These are phyloP conservation scores for Apomyelois bistriatella DNA, from an alignment of 2,888 invertebrate genomes.

Conservation along the genomic window DNA sequence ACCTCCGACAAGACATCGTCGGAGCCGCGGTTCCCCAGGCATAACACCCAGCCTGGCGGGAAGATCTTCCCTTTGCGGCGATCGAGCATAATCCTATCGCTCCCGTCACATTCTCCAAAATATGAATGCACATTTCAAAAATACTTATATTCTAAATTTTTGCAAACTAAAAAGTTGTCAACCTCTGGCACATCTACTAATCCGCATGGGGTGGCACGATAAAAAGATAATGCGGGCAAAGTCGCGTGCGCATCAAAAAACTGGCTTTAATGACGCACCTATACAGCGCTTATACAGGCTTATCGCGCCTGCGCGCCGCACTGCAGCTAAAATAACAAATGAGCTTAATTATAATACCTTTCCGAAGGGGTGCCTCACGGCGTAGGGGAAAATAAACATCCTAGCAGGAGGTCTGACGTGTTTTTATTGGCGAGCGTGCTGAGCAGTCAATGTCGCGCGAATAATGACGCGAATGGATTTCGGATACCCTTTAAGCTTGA, in stretches of 20 bases:
- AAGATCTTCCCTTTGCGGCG: no score
- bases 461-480: constrained; percentile 59
- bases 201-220: constrained; percentile 75
- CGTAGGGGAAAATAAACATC: constrained; percentile 57
- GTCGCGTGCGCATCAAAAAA: constrained; percentile 76
- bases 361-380: constrained; percentile 47
- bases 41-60: no score
- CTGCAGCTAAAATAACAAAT: constrained; percentile 60
- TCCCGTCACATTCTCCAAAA: no score
- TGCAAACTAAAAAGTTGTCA: constrained; percentile 29
- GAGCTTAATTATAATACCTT: constrained; percentile 76
- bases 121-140: no score
- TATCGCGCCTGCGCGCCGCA: constrained; percentile 73
- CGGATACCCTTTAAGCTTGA: constrained; percentile 17
- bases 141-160: background rate
- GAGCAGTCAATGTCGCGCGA: constrained; percentile 67
- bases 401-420: constrained; percentile 60
- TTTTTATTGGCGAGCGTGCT: constrained; percentile 66
- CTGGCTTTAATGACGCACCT: constrained; percentile 72
- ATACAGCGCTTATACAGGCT: constrained; percentile 51
- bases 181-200: constrained; percentile 55
- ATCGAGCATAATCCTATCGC: no score
- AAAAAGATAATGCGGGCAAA: constrained; percentile 75
- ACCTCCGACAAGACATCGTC: no score
- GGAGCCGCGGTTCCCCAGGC: no score